Evolutionary conservation across 2,113 vertebrate species (phyloP), one percentile per base, ranked within the genome.

Genomic region (Zosterops pallidus): DNA sequence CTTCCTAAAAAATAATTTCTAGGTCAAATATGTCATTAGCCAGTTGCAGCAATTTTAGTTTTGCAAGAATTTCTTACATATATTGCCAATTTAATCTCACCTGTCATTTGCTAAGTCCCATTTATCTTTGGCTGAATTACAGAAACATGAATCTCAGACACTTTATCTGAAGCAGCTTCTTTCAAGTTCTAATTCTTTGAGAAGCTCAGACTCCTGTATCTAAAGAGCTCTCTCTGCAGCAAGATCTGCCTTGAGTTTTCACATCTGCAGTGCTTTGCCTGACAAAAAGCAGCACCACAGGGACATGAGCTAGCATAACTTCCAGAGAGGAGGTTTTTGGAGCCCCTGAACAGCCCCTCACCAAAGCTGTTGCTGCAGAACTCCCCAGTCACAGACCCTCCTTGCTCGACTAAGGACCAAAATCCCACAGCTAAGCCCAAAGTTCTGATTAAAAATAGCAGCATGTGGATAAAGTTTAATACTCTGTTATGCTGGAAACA

Each of bases 221-320:
- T 55, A 33, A 77, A 88, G 46, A 70, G 50, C 68, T 92, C 59
- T 31, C 42, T 70, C 31, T 1, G 0, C 81, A 85, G 67, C 71
- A 80, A 74, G 29, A 77, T 57, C 68, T 59, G 44, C 68, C 69
- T 71, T 4, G 8, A 20, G 26, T 65, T 83, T 64, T 85, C 59
- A 64, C 46, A 37, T 78, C 69, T 68, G 60, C 55, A 56, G 62
- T 19, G 60, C 42, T 90, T 37, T 53, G 25, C 23, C 57, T 78
- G 91, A 76, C 94, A 90, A 87, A 96, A 92, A 81, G 79, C 62
- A 93, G 60, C 75, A 28, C 23, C 21, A 14, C 20, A 60, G 78
- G 69, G 39, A 83, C 72, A n/a, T 4, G 46, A 81, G 44, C 47
- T 60, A 53, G 39, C 12, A 1, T 25, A 55, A 44, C 20, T 52